These are phyloP conservation scores for Callipepla californica DNA, from an alignment of 2,113 vertebrate genomes.

Conservation along the genomic window DNA sequence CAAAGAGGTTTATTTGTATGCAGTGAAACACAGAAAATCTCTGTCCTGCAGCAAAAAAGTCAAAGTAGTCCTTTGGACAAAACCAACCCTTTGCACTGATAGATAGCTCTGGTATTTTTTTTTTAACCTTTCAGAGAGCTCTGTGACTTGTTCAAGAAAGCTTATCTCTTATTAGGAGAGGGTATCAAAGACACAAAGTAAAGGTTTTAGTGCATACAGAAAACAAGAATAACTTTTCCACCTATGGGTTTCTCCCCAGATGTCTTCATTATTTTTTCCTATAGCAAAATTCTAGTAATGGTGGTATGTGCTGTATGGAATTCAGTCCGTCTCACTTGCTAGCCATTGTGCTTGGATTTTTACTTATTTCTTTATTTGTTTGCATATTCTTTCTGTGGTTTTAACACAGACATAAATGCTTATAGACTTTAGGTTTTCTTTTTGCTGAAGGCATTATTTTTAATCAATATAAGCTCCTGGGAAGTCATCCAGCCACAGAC, in stretches of 20 bases:
- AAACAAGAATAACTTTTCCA: background rate
- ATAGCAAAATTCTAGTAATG: background rate
- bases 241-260: background rate
- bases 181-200: background rate
- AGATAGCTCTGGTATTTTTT: background rate
- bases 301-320: background rate
- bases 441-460: slow-evolving; percentile 3
- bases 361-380: slow-evolving; percentile 20
- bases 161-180: background rate
- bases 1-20: background rate
- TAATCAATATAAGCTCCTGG: background rate
- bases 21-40: background rate
- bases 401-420: slow-evolving; percentile 64
- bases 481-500: background rate
- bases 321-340: slow-evolving; percentile 20
- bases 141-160: background rate
- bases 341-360: slow-evolving; percentile 32
- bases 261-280: background rate
- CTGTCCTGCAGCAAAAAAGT: background rate
- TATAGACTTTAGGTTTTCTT: slow-evolving; percentile 53
- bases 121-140: background rate
- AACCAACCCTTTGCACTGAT: fast-evolving
- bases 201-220: background rate
- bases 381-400: slow-evolving; percentile 55
- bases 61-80: background rate